A percentile compares a stretch with the other conserved stretches of the same genome.
phyloP scores from a whole-genome alignment of 64 coral and sea anemone species.

The Actinia equina region DNA sequence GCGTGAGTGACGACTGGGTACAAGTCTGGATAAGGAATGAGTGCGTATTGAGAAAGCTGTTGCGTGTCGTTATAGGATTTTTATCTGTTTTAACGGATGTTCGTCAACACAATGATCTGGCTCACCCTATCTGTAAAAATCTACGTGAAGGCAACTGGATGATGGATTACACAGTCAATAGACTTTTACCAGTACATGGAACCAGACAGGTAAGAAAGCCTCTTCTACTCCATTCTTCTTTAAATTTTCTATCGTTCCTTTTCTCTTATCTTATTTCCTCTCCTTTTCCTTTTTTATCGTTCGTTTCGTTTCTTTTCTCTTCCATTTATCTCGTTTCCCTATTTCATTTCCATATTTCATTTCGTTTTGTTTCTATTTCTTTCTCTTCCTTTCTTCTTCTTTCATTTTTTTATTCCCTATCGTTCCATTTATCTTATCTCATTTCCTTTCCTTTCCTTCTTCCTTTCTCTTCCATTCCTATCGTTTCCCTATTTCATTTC shows the following conservation, averaged over 20 bases:
- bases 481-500: neutral
- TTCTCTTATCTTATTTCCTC: neutral
- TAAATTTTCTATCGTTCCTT: neutral
- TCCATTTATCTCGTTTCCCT: neutral
- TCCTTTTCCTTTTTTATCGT: neutral
- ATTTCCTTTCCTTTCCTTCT: neutral
- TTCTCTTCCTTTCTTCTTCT: neutral
- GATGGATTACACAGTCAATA: conserved; percentile 78
- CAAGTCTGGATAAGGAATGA: too few species aligned
- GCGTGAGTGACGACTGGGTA: too few species aligned
- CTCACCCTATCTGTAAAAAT: conserved; percentile 91
- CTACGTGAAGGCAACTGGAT: conserved; percentile 93
- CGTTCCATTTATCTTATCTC: too few species aligned
- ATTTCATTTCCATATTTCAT: neutral
- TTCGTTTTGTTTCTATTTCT: neutral
- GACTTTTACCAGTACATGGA: conserved; percentile 68
- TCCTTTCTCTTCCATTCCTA: neutral
- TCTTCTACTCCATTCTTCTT: neutral
- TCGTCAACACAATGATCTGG: conserved; percentile 85
- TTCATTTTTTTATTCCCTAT: neutral
- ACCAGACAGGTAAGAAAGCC: conserved; percentile 65
- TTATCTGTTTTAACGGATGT: conserved; percentile 79
- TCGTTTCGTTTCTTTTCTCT: neutral
- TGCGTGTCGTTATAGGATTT: conserved; percentile 41
- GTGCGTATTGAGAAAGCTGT: neutral